Evolutionary conservation across 2,113 vertebrate species (phyloP), one percentile per base, ranked within the genome.

Genomic region (Rhabdornis inornatus): DNA sequence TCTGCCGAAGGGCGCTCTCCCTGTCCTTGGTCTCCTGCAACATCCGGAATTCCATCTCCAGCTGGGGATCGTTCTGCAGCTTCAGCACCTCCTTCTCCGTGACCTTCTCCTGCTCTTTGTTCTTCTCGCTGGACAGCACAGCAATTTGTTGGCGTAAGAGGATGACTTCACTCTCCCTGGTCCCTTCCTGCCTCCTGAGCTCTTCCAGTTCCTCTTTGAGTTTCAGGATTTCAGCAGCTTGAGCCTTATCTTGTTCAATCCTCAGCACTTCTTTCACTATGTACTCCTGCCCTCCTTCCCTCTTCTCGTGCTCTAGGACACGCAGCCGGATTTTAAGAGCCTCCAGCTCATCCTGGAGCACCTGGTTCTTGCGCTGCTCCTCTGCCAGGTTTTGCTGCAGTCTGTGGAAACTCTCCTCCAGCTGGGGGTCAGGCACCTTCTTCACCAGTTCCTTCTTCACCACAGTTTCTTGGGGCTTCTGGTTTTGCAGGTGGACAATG

Each of bases 261-360:
- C 99, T 98, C 72, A 99, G 95, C 6, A 99, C 99, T 88, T 99
- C 99, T 84, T 99, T 99, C 60, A 99, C 99, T 1, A 98, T 98
- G 7, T 99, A 99, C 79, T 99, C 98, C 97, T 99, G 99, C 13
- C 99, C 99, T 9, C 99, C 99, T 42, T 98, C 98, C 87, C 96
- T 98, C 55, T 98, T 94, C 93, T 99, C 99, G 0, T 98, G 98
- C 90, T 99, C 99, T 42, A 99, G 85, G 25, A 98, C 70, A 1
- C 77, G 98, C 53, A 99, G 95, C 74, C 98, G 98, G 28, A 97
- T 53, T 78, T 97, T 98, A 4, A 99, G 97, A 7, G 97, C 96
- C 76, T 99, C 99, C 63, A 99, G 94, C 81, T 99, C 99, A 5
- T 98, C 99, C 91, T 99, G 98, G 53, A 99, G 94, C 30, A 97